These are phyloP conservation scores for Thecophora atra DNA, from an alignment of 2,888 invertebrate genomes.

Conservation along the genomic window DNA sequence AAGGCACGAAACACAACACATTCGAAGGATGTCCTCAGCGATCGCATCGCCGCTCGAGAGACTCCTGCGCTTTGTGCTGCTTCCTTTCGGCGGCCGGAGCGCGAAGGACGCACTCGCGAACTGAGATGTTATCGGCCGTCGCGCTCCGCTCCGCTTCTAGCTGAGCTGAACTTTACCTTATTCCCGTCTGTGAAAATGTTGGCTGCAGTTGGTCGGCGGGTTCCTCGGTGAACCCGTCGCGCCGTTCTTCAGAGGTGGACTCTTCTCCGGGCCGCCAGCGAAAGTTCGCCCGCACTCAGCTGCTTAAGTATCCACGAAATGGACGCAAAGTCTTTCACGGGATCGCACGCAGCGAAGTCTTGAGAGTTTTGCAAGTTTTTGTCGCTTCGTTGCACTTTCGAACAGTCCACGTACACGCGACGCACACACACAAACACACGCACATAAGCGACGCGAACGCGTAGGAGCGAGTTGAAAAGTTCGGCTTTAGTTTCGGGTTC, in stretches of 20 bases:
- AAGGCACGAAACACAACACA: constrained; percentile 66
- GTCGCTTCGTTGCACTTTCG: constrained; percentile 44
- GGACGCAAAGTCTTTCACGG: constrained; percentile 8
- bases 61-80: neutral
- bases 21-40: constrained; percentile 21
- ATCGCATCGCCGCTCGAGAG: neutral
- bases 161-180: constrained; percentile 59
- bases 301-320: constrained; percentile 59
- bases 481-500: neutral
- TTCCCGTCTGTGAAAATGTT: constrained; percentile 68
- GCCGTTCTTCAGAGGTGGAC: constrained; percentile 37
- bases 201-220: constrained; percentile 60
- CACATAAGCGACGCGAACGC: constrained; percentile 9
- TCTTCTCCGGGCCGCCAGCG: neutral
- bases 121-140: constrained; percentile 24
- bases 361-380: constrained; percentile 37
- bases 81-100: neutral
- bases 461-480: neutral
- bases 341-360: constrained; percentile 30
- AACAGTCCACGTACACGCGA: constrained; percentile 27
- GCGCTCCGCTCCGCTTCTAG: neutral
- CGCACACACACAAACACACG: constrained; percentile 9
- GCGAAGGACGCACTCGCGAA: constrained; percentile 19
- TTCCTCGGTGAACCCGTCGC: constrained; percentile 52
- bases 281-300: constrained; percentile 52